Base-by-base conservation (phyloP, 2,113 vertebrate genomes). In the Penelope pileata region DNA sequence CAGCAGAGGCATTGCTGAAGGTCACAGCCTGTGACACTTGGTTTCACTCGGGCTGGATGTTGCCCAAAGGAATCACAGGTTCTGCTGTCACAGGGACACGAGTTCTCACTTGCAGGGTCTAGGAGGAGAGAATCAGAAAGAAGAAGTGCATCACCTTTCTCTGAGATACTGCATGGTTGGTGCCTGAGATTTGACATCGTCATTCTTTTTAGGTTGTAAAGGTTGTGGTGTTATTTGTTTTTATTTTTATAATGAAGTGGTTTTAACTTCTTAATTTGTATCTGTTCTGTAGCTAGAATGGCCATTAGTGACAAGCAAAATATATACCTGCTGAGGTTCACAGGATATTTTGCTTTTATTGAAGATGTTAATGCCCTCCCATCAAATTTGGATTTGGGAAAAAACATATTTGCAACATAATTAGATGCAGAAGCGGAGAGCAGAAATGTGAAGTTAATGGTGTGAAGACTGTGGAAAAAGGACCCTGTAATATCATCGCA, bases 311-410 rank as follows among this genome's bases (percentile, higher is more conserved):
- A 50, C 42, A 34, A 85, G 21, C 4, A 68, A 63, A 59, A 63
- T 26, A 5, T 3, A 9, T 5, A 5, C 1, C 0, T 17, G 7
- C 18, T 62, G 63, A 70, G 32, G 3, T 59, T 73, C 2, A 1
- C 3, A 7, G 48, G 38, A 43, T 40, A 1, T 3, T 26, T 6
- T 12, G 15, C 34, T 84, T 51, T 34, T 10, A 13, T 7, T 11
- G n/a, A 45, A 23, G 30, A 29, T 66, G 29, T 66, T 67, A 87
- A 63, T 9, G 5, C 10, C 70, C 12, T 47, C 23, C 30, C 43
- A 27, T 10, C 17, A 26, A 47, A 50, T 32, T 1, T 47, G 34
- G 7, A 53, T 77, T 64, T 69, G 19, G 62, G 42, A 7, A 12
- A 53, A 10, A 66, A 48, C 2, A 29, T 21, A 1, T 86, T 67